Evolutionary conservation across 2,113 vertebrate species (phyloP).

Genomic region (Peromyscus californicus): DNA sequence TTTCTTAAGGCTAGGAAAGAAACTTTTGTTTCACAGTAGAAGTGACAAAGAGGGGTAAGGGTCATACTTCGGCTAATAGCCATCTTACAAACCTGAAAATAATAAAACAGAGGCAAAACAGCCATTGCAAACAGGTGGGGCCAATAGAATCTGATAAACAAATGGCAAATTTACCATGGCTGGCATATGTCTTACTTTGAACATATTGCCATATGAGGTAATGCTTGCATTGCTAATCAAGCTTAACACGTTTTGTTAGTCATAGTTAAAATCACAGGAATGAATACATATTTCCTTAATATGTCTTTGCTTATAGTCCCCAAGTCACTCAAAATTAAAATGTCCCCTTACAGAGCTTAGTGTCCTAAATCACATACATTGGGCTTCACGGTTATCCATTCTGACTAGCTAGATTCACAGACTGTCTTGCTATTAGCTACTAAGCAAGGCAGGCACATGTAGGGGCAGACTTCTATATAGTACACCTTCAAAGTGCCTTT

Average conservation of each 20-base stretch:
- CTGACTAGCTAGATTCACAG: neutral
- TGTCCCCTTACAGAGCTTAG: neutral
- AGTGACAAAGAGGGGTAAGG: neutral
- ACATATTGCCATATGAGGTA: neutral
- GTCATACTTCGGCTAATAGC: neutral
- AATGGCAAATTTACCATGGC: neutral
- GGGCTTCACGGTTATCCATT: neutral
- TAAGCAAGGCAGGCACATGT: neutral
- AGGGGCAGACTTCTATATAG: neutral
- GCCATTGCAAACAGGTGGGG: neutral
- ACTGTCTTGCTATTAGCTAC: neutral
- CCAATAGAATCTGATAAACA: neutral
- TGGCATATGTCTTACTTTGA: neutral
- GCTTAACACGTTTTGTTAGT: neutral
- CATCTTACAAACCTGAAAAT: neutral
- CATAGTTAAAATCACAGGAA: neutral
- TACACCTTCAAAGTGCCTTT: neutral
- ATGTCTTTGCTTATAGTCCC: neutral
- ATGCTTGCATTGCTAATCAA: neutral
- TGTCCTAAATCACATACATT: conserved; percentile 1
- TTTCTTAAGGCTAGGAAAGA: neutral
- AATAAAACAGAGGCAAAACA: neutral
- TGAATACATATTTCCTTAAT: neutral
- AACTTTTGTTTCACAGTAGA: neutral
- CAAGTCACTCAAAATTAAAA: conserved; percentile 28